Evolutionary conservation across 2,797 vertebrate genomes (phyloP), one percentile per base, ranked within the genome.

Genomic region (Brachyalestes nurse): DNA sequence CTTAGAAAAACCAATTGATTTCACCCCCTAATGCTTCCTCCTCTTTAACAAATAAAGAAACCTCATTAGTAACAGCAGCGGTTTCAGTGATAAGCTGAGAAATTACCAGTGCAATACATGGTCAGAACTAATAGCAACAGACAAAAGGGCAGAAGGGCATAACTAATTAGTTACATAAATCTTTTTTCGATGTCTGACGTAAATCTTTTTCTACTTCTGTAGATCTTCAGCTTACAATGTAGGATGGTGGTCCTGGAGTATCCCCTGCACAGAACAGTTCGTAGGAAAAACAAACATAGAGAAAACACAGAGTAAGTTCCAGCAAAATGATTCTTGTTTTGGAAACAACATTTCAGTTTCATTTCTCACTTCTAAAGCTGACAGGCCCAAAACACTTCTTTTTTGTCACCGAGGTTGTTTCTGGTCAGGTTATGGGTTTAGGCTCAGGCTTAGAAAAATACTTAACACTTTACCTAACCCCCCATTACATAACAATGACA

Each of bases 41-140:
- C n/a, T 47, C 66, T 47, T 69, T 47, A 23, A 47, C 42, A 69
- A 47, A 69, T 47, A 47, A 69, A 67, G 21, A 19, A 47, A 23
- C 42, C 19, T 21, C 10, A 61, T 61, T 61, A 25, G 21, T 5
- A 61, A 61, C 12, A 61, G 5, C n/a, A 13, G 23, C 9, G 58
- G 57, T 23, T 25, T 61, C 58, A 61, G 10, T 61, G 12, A 61
- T 61, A 69, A 69, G 47, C 47, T 47, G 42, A 23, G n/a, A 23
- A 69, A 6, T 69, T 19, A 47, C 2, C 23, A 13, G 21, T 47
- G 21, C 40, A 47, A 2, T 14, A 47, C 66, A 45, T 23, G 19
- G 66, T 23, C 25, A 61, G 58, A 25, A 21, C 8, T n/a, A 7
- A 57, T 57, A 21, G 55, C 19, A 19, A 9, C 19, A 57, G 14